Evolutionary conservation across 2,113 vertebrate species (phyloP).

Genomic region (Hyla sarda): DNA sequence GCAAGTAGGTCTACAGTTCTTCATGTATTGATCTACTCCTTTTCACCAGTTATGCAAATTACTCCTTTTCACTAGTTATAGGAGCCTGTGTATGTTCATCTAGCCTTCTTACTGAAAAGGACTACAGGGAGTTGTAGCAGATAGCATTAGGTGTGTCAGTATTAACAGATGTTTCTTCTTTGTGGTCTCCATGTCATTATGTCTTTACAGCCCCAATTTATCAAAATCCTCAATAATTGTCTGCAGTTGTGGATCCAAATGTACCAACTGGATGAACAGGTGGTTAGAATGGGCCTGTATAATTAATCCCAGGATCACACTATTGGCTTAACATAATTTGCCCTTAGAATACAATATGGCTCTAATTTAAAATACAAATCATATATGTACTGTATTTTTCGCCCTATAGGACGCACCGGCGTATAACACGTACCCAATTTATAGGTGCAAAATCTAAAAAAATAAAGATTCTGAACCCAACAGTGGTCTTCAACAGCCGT

Average conservation of each 20-base stretch:
- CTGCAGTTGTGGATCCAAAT: background rate
- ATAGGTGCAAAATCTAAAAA: too few species aligned
- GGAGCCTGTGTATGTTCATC: too few species aligned
- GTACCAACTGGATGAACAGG: conserved; percentile 13
- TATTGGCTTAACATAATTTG: background rate
- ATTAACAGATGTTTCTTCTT: conserved; percentile 27
- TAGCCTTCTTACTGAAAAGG: background rate
- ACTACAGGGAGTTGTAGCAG: background rate
- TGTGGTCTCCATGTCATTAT: conserved; percentile 27
- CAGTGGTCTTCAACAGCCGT: too few species aligned
- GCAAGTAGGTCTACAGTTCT: background rate
- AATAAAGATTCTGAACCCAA: too few species aligned
- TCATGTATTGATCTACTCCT: background rate
- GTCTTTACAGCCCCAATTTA: conserved; percentile 1
- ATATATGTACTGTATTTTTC: too few species aligned
- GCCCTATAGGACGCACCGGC: too few species aligned
- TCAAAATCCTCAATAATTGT: conserved; percentile 7
- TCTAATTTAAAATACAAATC: background rate
- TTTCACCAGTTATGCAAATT: too few species aligned
- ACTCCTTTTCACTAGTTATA: background rate
- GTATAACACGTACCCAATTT: too few species aligned
- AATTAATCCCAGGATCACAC: background rate
- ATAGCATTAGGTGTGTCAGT: background rate
- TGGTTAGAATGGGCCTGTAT: conserved; percentile 1
- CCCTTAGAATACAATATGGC: background rate